phyloP scores from a whole-genome alignment of 2,113 vertebrate species.

The Dromiciops gliroides region DNA sequence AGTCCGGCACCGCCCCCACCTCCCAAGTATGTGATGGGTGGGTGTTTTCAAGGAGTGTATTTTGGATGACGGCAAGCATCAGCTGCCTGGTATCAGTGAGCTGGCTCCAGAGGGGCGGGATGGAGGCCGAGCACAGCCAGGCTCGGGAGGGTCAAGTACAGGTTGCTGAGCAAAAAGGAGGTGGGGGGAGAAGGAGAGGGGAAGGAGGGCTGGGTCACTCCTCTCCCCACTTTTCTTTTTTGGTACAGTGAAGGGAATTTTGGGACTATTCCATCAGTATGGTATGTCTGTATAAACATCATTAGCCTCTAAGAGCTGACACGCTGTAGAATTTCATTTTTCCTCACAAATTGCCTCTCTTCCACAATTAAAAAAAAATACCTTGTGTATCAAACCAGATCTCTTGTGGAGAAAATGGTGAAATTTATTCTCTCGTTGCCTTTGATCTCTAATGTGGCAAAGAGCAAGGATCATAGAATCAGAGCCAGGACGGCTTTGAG shows the following conservation, averaged over 20 bases:
- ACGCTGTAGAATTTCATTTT: slow-evolving; percentile 87
- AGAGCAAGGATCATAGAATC: background rate
- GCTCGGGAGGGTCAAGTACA: slow-evolving; percentile 87
- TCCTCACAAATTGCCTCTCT: slow-evolving; percentile 83
- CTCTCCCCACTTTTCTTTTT: slow-evolving; percentile 70
- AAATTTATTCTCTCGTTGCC: slow-evolving; percentile 70
- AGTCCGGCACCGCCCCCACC: background rate
- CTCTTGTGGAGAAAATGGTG: slow-evolving; percentile 60
- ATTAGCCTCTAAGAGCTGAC: slow-evolving; percentile 84
- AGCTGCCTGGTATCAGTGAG: slow-evolving; percentile 82
- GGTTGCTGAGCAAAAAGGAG: slow-evolving; percentile 85
- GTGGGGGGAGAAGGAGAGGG: slow-evolving; percentile 82
- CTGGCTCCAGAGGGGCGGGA: slow-evolving; percentile 83
- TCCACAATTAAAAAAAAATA: slow-evolving; percentile 81
- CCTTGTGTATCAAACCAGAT: slow-evolving; percentile 76
- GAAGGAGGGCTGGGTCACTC: slow-evolving; percentile 82
- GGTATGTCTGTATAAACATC: slow-evolving; percentile 93
- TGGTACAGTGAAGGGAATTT: slow-evolving; percentile 78
- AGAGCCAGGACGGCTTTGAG: background rate
- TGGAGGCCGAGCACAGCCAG: slow-evolving; percentile 79
- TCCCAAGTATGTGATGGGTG: slow-evolving; percentile 65
- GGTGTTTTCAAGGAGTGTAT: slow-evolving; percentile 78
- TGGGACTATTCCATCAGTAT: slow-evolving; percentile 83
- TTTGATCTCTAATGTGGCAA: slow-evolving; percentile 74
- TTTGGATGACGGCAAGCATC: slow-evolving; percentile 79